Conservation (phyloP, 1,140 invertebrate species). For the Camponotus vicinus region DNA sequence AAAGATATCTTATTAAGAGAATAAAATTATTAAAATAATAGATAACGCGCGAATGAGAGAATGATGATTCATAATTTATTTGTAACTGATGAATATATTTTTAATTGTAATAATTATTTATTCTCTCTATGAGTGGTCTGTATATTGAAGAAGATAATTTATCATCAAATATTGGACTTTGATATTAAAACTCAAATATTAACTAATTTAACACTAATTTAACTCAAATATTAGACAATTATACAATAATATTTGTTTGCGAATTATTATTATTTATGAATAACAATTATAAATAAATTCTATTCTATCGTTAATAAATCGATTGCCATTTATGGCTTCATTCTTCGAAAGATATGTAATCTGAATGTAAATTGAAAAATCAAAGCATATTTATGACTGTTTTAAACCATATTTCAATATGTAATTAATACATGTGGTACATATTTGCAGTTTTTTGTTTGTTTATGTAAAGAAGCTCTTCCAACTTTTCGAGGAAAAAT, state of each 20-base stretch:
- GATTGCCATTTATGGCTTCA: neutral
- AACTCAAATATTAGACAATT: too few relatives aligned
- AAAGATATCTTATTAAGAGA: neutral
- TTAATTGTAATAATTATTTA: constrained; percentile 1
- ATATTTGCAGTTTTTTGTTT: neutral
- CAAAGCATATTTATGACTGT: too few relatives aligned
- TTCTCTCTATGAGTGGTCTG: neutral
- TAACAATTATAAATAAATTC: neutral
- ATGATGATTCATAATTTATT: neutral
- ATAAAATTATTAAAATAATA: neutral
- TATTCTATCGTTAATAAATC: neutral
- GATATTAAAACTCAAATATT: too few relatives aligned
- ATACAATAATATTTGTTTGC: too few relatives aligned
- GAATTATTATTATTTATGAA: too few relatives aligned
- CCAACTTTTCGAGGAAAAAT: neutral
- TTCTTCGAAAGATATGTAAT: neutral
- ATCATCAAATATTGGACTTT: too few relatives aligned
- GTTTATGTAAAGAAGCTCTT: neutral
- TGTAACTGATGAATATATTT: neutral
- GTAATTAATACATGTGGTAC: too few relatives aligned
- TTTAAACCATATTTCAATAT: too few relatives aligned
- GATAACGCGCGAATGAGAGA: neutral
- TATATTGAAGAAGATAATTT: too few relatives aligned
- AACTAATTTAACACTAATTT: too few relatives aligned
- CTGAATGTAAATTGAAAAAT: too few relatives aligned